These are phyloP conservation scores for Cerceris ruficornis DNA, from an alignment of 2,888 invertebrate species.

Conservation along the genomic window DNA sequence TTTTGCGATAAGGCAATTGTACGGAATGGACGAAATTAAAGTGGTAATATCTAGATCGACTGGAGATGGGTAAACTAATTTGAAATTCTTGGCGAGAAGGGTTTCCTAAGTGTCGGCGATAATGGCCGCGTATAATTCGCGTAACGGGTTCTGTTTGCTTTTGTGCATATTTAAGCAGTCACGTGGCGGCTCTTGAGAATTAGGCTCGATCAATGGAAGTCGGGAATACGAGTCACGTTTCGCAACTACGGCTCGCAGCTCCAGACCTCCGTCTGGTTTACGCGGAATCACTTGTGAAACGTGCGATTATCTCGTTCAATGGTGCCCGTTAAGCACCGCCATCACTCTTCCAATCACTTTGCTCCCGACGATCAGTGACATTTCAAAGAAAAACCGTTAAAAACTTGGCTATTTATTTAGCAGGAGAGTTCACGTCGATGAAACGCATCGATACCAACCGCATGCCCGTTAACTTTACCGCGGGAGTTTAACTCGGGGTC, in stretches of 20 bases:
- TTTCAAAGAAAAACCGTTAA: slow-evolving; percentile 40
- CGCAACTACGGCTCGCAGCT: not conserved
- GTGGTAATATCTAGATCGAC: not conserved
- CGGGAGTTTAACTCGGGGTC: slow-evolving; percentile 64
- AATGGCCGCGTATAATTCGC: not conserved
- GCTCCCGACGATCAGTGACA: slow-evolving; percentile 36
- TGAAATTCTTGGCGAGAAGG: not conserved
- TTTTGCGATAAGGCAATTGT: too few relatives aligned
- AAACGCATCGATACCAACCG: slow-evolving; percentile 49
- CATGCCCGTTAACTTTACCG: slow-evolving; percentile 51
- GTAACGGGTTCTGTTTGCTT: not conserved
- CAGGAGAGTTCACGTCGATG: slow-evolving; percentile 52
- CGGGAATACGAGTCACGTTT: not conserved
- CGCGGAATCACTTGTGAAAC: slow-evolving; percentile 26
- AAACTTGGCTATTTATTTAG: slow-evolving; percentile 46
- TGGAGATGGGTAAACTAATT: not conserved
- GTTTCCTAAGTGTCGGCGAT: not conserved
- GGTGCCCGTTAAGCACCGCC: slow-evolving; percentile 17
- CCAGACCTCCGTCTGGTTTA: slow-evolving; percentile 17
- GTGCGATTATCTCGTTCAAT: slow-evolving; percentile 38
- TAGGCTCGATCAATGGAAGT: not conserved
- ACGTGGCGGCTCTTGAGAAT: not conserved
- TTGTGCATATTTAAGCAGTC: not conserved
- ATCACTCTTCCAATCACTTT: slow-evolving; percentile 4
- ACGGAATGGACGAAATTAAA: not conserved